Evolutionary conservation across 2,797 vertebrate species (phyloP).

Genomic region (Meriones psammophilus): DNA sequence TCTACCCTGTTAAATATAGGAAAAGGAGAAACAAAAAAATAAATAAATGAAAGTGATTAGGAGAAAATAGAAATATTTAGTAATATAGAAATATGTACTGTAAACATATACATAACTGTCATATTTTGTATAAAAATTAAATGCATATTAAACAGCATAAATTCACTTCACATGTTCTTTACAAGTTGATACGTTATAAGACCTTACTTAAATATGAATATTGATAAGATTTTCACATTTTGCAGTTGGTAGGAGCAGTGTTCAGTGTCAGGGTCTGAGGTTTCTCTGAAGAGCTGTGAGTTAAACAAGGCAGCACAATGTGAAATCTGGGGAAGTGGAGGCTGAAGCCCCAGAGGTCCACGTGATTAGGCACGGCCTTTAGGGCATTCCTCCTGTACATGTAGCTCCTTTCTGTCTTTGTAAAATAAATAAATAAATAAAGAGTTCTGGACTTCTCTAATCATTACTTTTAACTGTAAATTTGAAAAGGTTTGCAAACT

Average conservation of each 20-base stretch:
- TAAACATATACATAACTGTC: conserved; percentile 1
- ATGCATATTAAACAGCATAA: background rate
- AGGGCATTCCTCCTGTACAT: conserved; percentile 60
- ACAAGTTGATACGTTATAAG: background rate
- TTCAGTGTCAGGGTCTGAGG: conserved; percentile 64
- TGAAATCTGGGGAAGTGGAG: conserved; percentile 81
- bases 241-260: conserved; percentile 60
- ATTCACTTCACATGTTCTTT: conserved; percentile 9
- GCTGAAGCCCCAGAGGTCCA: conserved; percentile 82
- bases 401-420: conserved; percentile 79
- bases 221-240: conserved; percentile 62
- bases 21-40: background rate
- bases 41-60: conserved; percentile 13
- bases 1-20: background rate
- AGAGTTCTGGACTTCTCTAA: conserved; percentile 83
- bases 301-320: conserved; percentile 82
- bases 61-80: background rate
- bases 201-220: conserved; percentile 7
- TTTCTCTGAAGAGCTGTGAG: conserved; percentile 63
- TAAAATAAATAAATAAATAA: conserved; percentile 84
- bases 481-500: conserved; percentile 79
- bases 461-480: conserved; percentile 84
- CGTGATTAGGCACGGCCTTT: conserved; percentile 87
- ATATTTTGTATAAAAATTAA: background rate
- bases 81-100: background rate